Evolutionary conservation across 2,113 vertebrate species (phyloP).

Genomic region (Pomatostomus ruficeps): DNA sequence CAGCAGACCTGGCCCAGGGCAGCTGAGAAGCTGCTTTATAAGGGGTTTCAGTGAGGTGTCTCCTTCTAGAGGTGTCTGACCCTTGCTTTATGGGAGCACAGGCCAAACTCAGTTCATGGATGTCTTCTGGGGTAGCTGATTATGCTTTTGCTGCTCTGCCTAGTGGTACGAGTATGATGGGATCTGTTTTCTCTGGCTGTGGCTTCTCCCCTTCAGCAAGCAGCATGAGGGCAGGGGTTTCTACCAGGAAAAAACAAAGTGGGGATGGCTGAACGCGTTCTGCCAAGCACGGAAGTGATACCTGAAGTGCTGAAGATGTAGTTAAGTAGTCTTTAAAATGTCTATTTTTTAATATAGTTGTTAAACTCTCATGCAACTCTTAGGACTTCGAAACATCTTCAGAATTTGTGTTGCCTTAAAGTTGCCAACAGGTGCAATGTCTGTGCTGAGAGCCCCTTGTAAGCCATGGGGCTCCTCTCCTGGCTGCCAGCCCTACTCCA

Average conservation of each 20-base stretch:
- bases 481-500: background rate
- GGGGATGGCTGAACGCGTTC: background rate
- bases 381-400: background rate
- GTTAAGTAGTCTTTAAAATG: background rate
- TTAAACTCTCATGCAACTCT: background rate
- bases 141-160: background rate
- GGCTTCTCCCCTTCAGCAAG: background rate
- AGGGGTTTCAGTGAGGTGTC: fast-evolving
- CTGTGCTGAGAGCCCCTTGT: background rate
- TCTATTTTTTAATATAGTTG: background rate
- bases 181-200: background rate
- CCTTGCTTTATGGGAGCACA: fast-evolving
- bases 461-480: background rate
- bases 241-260: background rate
- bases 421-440: background rate
- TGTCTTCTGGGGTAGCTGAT: background rate
- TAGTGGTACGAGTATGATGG: too few relatives aligned
- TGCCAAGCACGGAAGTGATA: background rate
- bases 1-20: background rate
- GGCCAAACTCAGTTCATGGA: background rate
- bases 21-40: background rate
- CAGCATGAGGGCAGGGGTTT: fast-evolving
- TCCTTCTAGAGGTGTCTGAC: background rate
- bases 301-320: background rate
- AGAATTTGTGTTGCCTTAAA: constrained; percentile 13